Evolutionary conservation across 2,888 invertebrate genomes (phyloP), one percentile per base, ranked within the genome.

Genomic region (Diabrotica balteata): DNA sequence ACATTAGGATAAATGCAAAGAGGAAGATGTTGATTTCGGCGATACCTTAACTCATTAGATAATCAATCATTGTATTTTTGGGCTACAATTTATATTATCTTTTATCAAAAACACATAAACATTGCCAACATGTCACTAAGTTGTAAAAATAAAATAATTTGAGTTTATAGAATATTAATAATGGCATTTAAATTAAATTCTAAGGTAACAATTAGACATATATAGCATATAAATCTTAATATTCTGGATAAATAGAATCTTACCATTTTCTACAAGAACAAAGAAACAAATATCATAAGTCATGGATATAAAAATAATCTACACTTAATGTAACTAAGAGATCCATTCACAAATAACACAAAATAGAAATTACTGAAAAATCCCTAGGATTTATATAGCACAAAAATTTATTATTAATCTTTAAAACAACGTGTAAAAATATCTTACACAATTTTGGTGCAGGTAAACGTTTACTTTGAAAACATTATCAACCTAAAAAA

Each of bases 401-500:
- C 69, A 70, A 66, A 66, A 61, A 65, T 68, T 72, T 68, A 70
- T 71, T 70, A 67, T 60, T 68, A 63, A 70, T 59, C 50, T 70
- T 67, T 68, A 62, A 70, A 72, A 66, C 62, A 70, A 68, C 59
- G 47, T 68, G 69, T 65, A 68, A 68, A 70, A 68, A 69, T 65
- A 67, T 71, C 60, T 68, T 61, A 69, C 45, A 51, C 59, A 51
- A 60, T 66, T 62, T 59, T 46, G 66, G 59, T 51, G 47, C 62
- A 45, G 61, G 63, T 64, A 66, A 61, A 59, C 43, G 62, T 64
- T 66, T 55, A 68, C 46, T 69, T 69, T 86, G 92, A 87, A 86
- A 93, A 93, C 93, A 93, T 93, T 81, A 93, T 90, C 81, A 93
- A 88, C 83, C 93, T 93, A 90, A 59, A 89, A 89, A 76, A 80